A percentile compares a stretch with the other conserved stretches of the same genome.
Evolutionary conservation across 2,888 invertebrate genomes (phyloP).

Genomic region (Ernsta delagoae): DNA sequence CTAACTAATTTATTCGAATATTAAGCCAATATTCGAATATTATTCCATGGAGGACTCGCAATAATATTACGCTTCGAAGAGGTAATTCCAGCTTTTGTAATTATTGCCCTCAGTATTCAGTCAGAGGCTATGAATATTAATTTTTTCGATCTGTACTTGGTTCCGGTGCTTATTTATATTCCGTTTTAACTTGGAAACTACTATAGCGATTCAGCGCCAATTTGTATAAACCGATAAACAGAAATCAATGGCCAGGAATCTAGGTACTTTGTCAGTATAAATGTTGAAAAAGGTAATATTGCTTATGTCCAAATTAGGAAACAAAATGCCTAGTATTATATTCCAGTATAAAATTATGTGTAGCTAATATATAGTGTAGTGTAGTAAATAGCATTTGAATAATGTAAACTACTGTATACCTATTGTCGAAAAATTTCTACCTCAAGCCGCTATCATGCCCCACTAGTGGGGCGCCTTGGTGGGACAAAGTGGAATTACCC

Average conservation of each 20-base stretch:
- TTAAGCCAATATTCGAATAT: background rate
- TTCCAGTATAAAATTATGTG: too few species aligned
- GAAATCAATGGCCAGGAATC: slow-evolving; percentile 14
- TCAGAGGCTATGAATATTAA: slow-evolving; percentile 33
- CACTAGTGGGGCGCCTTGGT: too few species aligned
- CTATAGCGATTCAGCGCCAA: slow-evolving; percentile 28
- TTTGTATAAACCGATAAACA: slow-evolving; percentile 35
- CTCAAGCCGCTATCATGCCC: too few species aligned
- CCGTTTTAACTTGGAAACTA: slow-evolving; percentile 33
- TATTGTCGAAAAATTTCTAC: too few species aligned
- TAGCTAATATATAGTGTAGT: background rate
- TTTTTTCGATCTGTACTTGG: slow-evolving; percentile 34
- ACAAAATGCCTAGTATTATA: too few species aligned
- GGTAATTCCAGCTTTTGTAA: slow-evolving; percentile 30
- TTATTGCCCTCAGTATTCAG: slow-evolving; percentile 32
- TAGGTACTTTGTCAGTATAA: background rate
- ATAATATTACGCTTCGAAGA: slow-evolving; percentile 25
- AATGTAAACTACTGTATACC: too few species aligned
- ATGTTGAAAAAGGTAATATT: background rate
- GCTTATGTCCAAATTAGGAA: too few species aligned
- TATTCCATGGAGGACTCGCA: background rate
- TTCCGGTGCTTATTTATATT: slow-evolving; percentile 33
- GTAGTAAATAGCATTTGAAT: too few species aligned
- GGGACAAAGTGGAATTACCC: too few species aligned
- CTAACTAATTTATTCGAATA: background rate